Conservation (phyloP, 2,888 invertebrate genomes). For the Cerastis leucographa region DNA sequence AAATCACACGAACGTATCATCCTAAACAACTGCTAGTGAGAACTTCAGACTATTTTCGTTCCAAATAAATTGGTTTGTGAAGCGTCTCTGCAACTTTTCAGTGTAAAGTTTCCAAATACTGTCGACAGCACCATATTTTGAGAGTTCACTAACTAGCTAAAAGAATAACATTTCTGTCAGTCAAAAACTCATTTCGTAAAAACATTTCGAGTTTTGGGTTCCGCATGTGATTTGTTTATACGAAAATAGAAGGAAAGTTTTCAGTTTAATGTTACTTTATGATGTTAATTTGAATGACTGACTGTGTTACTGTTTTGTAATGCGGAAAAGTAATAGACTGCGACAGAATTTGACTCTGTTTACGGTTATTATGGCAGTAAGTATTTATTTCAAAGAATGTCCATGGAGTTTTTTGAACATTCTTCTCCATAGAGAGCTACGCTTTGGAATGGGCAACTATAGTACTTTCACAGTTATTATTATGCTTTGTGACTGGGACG, state of each 20-base stretch:
- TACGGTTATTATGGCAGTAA: neutral
- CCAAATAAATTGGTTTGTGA: constrained; percentile 78
- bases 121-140: constrained; percentile 84
- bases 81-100: constrained; percentile 83
- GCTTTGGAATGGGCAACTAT: too few species aligned
- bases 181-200: constrained; percentile 82
- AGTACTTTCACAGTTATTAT: too few species aligned
- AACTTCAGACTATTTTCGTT: constrained; percentile 78
- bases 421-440: too few species aligned
- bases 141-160: constrained; percentile 78
- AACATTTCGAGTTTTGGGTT: constrained; percentile 74
- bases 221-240: constrained; percentile 64
- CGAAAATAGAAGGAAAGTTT: constrained; percentile 68
- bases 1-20: constrained; percentile 81
- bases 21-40: constrained; percentile 73
- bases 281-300: constrained; percentile 49
- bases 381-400: neutral
- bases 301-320: constrained; percentile 16
- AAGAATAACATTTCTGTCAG: constrained; percentile 84
- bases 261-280: constrained; percentile 50
- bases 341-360: neutral
- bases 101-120: constrained; percentile 83
- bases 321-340: neutral
- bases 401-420: too few species aligned
- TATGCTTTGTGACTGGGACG: too few species aligned